Evolutionary conservation across 2,113 vertebrate genomes (phyloP).

Genomic region (Corythornis madagascariensis): DNA sequence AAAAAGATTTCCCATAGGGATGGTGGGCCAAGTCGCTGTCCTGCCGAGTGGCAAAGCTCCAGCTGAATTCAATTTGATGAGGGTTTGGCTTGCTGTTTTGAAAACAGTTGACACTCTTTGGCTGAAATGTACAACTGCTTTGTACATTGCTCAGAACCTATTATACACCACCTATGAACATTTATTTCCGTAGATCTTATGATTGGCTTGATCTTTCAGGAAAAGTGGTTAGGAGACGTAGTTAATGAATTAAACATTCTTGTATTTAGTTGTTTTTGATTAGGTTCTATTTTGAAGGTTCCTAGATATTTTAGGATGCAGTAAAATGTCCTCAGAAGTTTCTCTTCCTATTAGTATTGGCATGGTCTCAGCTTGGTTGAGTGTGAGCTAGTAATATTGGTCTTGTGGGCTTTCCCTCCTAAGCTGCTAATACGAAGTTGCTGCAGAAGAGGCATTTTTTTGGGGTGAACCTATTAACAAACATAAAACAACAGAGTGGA

Average conservation of each 20-base stretch:
- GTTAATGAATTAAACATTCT: constrained; percentile 51
- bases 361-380: neutral
- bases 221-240: neutral
- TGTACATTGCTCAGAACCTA: constrained; percentile 8
- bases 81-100: constrained; percentile 53
- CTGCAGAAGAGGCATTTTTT: constrained; percentile 28
- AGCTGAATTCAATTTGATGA: constrained; percentile 60
- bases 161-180: constrained; percentile 38
- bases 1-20: constrained; percentile 60
- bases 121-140: constrained; percentile 49
- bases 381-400: constrained; percentile 3
- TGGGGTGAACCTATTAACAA: neutral
- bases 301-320: constrained; percentile 27
- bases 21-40: constrained; percentile 34
- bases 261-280: constrained; percentile 30
- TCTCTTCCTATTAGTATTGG: constrained; percentile 42
- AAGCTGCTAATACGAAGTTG: neutral
- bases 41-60: constrained; percentile 54
- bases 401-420: constrained; percentile 23
- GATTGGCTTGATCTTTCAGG: constrained; percentile 32
- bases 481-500: constrained; percentile 16
- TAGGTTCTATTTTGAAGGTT: constrained; percentile 15
- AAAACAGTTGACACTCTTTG: constrained; percentile 57
- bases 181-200: constrained; percentile 19
- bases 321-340: constrained; percentile 28